Evolutionary conservation across 2,113 vertebrate species (phyloP).

Genomic region (Aramus guarauna): DNA sequence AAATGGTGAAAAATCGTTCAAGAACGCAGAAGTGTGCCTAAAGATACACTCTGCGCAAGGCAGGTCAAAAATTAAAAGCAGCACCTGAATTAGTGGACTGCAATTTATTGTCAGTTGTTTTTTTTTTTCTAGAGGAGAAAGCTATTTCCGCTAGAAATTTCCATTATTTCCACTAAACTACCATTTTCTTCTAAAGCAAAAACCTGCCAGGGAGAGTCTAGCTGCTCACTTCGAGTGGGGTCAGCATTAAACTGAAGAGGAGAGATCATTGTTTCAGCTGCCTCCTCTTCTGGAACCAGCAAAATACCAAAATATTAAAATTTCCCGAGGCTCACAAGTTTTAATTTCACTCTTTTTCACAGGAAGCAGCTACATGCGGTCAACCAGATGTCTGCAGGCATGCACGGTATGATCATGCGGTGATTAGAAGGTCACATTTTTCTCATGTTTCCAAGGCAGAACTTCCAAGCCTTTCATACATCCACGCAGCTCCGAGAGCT

Average conservation of each 20-base stretch:
- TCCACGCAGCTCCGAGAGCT: background rate
- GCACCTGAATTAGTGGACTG: background rate
- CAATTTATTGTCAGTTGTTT: background rate
- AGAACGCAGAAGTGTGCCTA: background rate
- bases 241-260: background rate
- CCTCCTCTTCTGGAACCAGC: background rate
- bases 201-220: background rate
- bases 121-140: background rate
- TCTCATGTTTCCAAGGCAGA: background rate
- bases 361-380: background rate
- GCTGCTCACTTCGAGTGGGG: background rate
- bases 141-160: background rate
- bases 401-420: background rate
- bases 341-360: background rate
- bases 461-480: background rate
- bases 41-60: background rate
- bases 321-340: background rate
- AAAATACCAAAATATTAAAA: background rate
- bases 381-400: constrained; percentile 21
- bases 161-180: background rate
- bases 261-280: background rate
- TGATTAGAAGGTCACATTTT: constrained; percentile 38
- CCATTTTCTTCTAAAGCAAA: background rate
- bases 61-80: background rate
- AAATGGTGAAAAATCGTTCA: background rate